Base-by-base conservation (phyloP, 2,113 vertebrate species). In the Chaetodon auriga region DNA sequence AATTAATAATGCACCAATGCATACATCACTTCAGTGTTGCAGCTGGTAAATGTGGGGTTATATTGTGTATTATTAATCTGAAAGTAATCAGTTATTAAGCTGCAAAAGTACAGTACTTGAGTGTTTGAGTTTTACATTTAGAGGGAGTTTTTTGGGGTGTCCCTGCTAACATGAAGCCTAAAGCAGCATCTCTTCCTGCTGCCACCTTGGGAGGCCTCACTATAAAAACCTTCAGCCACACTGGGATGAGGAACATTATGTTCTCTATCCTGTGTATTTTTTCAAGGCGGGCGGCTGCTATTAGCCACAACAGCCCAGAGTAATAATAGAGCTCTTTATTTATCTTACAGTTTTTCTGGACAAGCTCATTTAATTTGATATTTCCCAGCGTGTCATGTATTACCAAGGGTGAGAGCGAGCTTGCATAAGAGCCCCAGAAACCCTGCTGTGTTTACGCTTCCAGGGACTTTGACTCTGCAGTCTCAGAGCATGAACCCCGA, bases 241-340 rank as follows among this genome's bases (percentile, higher is more conserved):
- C 54, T 48, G 38, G 36, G 15, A 66, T 64, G 73, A 78, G 46
- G 89, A 87, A 93, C 91, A 89, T 88, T 74, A 57, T 85, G 92
- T 93, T 83, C 91, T 85, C 43, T 25, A 6, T 68, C 36, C 51
- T 73, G 66, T 62, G 8, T 81, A 25, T 75, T 61, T 80, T 68
- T 64, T 43, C 18, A 0, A 53, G 53, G 30, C 23, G 62, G 61
- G 60, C 4, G 23, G n/a, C 36, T 57, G 38, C 43, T 63, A 54
- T 87, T 61, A 75, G 79, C 21, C 61, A 88, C 63, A 84, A 80
- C 88, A 83, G 70, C 72, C 48, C 58, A 68, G 10, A 54, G 82
- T 91, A 88, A 91, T 91, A 91, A 91, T 80, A 79, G 66, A 74
- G n/a, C 15, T 77, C 69, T 87, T 84, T 93, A 88, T 91, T 90